A percentile compares a stretch with the other conserved stretches of the same genome.
phyloP scores from a whole-genome alignment of 1,140 invertebrate genomes.

The Thaumetopoea pityocampa region DNA sequence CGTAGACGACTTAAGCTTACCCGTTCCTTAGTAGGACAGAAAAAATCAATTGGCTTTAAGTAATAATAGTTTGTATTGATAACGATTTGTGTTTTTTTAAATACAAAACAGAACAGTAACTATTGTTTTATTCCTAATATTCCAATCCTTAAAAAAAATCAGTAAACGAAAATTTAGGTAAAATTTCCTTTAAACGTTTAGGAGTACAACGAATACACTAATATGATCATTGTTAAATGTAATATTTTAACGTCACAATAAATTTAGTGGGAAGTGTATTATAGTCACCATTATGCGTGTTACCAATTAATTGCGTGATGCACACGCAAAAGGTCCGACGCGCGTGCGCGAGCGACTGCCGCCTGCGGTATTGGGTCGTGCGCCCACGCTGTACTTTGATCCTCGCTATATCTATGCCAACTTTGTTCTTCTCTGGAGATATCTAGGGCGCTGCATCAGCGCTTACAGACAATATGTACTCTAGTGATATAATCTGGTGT shows the following conservation, averaged over 20 bases:
- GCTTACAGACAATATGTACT: conserved; percentile 28
- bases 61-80: conserved; percentile 35
- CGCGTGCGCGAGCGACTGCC: conserved; percentile 48
- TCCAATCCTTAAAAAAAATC: conserved; percentile 40
- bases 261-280: conserved; percentile 21
- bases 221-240: too few relatives aligned
- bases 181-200: too few relatives aligned
- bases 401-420: conserved; percentile 69
- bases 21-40: conserved; percentile 16
- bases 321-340: conserved; percentile 48
- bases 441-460: conserved; percentile 55
- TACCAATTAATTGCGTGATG: conserved; percentile 39
- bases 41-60: conserved; percentile 56
- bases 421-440: conserved; percentile 64
- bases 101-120: conserved; percentile 48
- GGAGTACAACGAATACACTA: too few relatives aligned
- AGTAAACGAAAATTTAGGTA: conserved; percentile 4
- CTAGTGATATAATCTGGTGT: conserved; percentile 40
- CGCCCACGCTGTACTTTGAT: conserved; percentile 73
- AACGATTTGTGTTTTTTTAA: conserved; percentile 35
- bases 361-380: conserved; percentile 66
- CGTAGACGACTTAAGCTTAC: conserved; percentile 13
- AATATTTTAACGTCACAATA: too few relatives aligned
- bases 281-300: conserved; percentile 22
- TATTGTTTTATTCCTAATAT: conserved; percentile 72